Base-by-base conservation (phyloP, 2,888 invertebrate genomes). In the Diogma glabrata region DNA sequence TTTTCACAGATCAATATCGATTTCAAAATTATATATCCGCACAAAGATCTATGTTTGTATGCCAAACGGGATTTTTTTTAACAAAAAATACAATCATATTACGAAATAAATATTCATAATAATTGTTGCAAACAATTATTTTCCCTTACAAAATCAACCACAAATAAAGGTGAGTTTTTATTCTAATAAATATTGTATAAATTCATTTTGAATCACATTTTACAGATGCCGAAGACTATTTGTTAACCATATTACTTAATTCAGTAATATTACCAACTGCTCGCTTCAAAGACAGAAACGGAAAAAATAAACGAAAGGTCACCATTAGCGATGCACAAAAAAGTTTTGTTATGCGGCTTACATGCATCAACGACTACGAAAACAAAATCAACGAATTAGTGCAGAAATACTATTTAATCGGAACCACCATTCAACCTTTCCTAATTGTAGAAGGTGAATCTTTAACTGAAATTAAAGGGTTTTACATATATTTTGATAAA, bases 281-380 rank as follows among this genome's bases (percentile, higher is more conserved):
- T 28, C 28, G 28, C 3, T 28, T 28, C 28, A 28, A 28, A 28
- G 36, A 36, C 16, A 36, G n/a, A 36, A 36, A 8, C 16, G 36
- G 36, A 36, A 36, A 36, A 36, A 36, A 36, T 12, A 36, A 36
- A 12, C 36, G 36, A 16, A 8, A 36, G n/a, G 36, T 36, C 2
- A 36, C 36, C 28, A 28, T 28, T 28, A 28, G 28, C 28, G 28
- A 28, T 28, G 28, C 28, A 10, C 28, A 28, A n/a, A 16, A 36
- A 36, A 36, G 36, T 36, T 36, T 36, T 36, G 36, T 36, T 12
- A 36, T 36, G n/a, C n/a, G 36, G 9, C 36, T 36, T 36, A 12
- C 36, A 36, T 36, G 36, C 36, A 36, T 36, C n/a, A 36, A 36
- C n/a, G 36, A 36, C n/a, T 36, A 36, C 36, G 14, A 36, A 36